These are phyloP conservation scores for Crypturellus undulatus DNA, from an alignment of 2,113 vertebrate species.

Conservation along the genomic window DNA sequence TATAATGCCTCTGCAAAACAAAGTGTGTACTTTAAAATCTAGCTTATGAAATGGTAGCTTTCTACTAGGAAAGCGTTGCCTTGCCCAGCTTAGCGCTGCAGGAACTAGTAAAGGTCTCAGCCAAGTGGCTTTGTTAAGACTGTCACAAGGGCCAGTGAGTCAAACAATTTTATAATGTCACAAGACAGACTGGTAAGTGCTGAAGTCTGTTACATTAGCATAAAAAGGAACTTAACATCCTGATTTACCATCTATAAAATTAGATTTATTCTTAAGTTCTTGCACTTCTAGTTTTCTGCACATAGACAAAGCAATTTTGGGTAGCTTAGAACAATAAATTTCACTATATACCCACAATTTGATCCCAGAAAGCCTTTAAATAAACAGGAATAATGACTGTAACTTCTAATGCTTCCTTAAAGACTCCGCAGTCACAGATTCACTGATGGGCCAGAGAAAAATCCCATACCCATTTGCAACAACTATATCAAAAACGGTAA, in stretches of 20 bases:
- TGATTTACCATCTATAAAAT: not conserved
- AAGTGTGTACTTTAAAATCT: not conserved
- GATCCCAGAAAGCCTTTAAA: not conserved
- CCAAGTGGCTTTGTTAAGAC: not conserved
- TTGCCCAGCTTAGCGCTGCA: not conserved
- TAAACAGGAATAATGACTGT: not conserved
- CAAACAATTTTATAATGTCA: not conserved
- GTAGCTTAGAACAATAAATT: not conserved
- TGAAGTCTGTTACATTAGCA: not conserved
- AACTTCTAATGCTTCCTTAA: not conserved
- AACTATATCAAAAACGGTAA: too few species aligned
- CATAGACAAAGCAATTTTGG: not conserved
- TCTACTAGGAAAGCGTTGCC: not conserved
- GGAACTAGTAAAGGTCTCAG: not conserved
- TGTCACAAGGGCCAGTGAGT: not conserved
- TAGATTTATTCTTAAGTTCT: not conserved
- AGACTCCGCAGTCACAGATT: not conserved
- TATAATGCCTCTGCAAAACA: constrained; percentile 84
- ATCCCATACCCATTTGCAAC: too few species aligned
- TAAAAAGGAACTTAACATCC: not conserved
- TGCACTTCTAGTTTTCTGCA: not conserved
- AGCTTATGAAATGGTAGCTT: not conserved
- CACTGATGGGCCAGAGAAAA: not conserved
- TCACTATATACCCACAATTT: not conserved
- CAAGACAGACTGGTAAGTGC: not conserved